Base-by-base conservation (phyloP, 2,113 vertebrate genomes). In the Tyrannus savana region DNA sequence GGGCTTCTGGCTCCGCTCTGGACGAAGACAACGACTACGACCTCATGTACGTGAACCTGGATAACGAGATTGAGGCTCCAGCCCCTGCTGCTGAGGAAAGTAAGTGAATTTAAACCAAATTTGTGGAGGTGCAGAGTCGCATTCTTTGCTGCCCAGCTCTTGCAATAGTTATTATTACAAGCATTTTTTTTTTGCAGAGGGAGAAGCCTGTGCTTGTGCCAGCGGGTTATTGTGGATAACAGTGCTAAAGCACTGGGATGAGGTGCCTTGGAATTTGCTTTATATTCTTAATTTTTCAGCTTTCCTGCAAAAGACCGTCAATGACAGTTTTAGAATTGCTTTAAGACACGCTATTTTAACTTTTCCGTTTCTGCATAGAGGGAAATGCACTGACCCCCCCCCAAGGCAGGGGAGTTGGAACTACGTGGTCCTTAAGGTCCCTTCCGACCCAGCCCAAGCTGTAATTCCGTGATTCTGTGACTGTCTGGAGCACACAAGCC, bases 11-110 rank as follows among this genome's bases (percentile, higher is more conserved):
- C 62, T 90, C 94, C 22, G 93, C 74, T 18, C 74, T 97, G 86
- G 93, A 97, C 46, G 90, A 97, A 1, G 95, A 97, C 1, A 90
- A 97, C 4, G 94, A 97, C 62, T 99, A 98, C 3, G 96, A 98
- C 31, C 96, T 99, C 87, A 97, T 98, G 89, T 99, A 96, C 9
- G 89, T 95, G 58, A 97, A 98, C n/a, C 53, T 98, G 95, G 97
- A 98, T 18, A 98, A 99, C 7, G 83, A 97, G 73, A 98, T 98
- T 81, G 98, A 98, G 87, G 98, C 98, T 72, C 98, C 98, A 15
- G 98, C 98, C 76, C 86, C 95, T 14, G 98, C 97, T 14, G 44
- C 97, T 2, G 98, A 98, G 88, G 98, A 98, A 80, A 90, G 98
- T 98, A 97, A 98, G 98, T 98, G 21, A 37, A 28, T 47, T 80